A percentile compares a stretch with the other conserved stretches of the same genome.
These are phyloP conservation scores for Rhinogobio ventralis DNA, from an alignment of 2,797 vertebrate genomes.

Conservation along the genomic window DNA sequence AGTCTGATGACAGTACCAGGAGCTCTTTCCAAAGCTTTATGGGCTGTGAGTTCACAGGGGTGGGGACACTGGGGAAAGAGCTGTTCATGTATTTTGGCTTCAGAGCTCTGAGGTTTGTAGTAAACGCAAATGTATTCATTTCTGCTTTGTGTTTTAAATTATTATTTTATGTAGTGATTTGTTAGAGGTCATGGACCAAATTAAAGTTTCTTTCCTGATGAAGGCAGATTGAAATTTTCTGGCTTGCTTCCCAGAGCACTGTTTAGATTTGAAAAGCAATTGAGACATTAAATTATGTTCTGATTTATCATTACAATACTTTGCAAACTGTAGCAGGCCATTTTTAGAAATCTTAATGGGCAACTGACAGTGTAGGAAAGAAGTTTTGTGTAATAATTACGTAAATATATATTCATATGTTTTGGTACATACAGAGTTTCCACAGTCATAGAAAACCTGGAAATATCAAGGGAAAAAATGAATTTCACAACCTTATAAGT, in stretches of 20 bases:
- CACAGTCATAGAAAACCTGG: too few species aligned
- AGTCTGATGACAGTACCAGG: slow-evolving; percentile 57
- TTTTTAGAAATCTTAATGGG: too few species aligned
- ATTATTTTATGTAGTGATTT: not conserved
- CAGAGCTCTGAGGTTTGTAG: slow-evolving; percentile 85
- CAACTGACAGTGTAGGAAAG: too few species aligned
- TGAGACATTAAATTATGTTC: not conserved
- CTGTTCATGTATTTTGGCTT: slow-evolving; percentile 91
- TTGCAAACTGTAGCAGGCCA: not conserved
- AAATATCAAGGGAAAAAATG: too few species aligned
- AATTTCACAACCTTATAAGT: too few species aligned
- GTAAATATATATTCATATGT: too few species aligned
- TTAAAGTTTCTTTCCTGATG: not conserved
- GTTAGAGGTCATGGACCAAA: not conserved
- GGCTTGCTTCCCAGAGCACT: slow-evolving; percentile 32
- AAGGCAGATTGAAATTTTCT: slow-evolving; percentile 11
- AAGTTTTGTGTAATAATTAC: too few species aligned
- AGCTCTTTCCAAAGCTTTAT: slow-evolving; percentile 56
- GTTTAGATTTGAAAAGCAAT: not conserved
- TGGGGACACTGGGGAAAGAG: slow-evolving; percentile 91
- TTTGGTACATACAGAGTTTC: too few species aligned
- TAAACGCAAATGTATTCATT: not conserved
- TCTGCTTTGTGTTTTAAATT: not conserved
- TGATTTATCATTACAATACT: not conserved
- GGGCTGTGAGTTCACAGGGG: slow-evolving; percentile 80